Conservation (phyloP, 2,113 vertebrate genomes). For the Myodes glareolus region DNA sequence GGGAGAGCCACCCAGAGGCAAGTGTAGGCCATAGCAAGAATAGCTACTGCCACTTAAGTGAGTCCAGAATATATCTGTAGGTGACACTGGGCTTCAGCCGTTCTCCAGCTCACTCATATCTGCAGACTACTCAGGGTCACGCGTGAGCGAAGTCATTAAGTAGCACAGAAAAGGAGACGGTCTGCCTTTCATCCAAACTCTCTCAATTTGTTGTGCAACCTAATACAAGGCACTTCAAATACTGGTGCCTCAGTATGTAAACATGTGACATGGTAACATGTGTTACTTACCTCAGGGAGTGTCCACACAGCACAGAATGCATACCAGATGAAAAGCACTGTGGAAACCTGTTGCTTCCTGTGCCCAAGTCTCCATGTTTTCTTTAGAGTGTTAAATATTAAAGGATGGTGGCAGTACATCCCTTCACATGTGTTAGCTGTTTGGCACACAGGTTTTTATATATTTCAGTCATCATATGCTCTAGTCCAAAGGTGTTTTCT, state of each 20-base stretch:
- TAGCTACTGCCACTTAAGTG: neutral
- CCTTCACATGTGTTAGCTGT: neutral
- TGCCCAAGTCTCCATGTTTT: neutral
- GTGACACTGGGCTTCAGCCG: neutral
- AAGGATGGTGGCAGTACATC: neutral
- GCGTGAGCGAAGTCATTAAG: neutral
- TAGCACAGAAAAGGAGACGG: neutral
- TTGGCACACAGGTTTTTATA: constrained; percentile 69
- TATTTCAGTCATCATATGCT: constrained; percentile 25
- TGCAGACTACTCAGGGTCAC: constrained; percentile 37
- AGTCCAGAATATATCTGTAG: neutral
- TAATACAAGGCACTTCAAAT: constrained; percentile 56
- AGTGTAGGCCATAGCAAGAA: constrained; percentile 8
- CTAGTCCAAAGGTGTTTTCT: constrained; percentile 44
- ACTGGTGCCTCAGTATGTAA: constrained; percentile 54
- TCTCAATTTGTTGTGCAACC: neutral
- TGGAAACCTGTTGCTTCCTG: neutral
- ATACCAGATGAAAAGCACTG: constrained; percentile 67
- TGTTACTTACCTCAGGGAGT: constrained; percentile 53
- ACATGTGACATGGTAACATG: neutral
- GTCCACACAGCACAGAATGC: neutral
- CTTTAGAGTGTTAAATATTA: neutral
- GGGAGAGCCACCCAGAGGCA: neutral
- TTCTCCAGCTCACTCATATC: constrained; percentile 5
- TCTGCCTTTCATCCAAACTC: constrained; percentile 18